Evolutionary conservation across 2,797 vertebrate species (phyloP).

Genomic region (Aselliscus stoliczkanus): DNA sequence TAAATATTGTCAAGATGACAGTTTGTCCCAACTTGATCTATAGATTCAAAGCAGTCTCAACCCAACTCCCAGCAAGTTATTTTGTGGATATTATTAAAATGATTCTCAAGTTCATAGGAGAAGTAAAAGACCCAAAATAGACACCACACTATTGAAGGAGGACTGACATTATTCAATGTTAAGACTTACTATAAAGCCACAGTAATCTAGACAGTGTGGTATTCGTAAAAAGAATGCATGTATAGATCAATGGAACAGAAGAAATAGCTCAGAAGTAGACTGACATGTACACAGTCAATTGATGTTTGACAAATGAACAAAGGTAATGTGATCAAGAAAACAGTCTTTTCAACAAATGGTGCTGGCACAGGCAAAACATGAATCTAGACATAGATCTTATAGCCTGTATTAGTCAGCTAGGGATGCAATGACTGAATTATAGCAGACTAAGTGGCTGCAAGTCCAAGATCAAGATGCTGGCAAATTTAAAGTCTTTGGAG

Average conservation of each 20-base stretch:
- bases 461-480: background rate
- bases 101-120: background rate
- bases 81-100: background rate
- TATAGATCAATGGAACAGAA: background rate
- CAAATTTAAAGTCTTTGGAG: background rate
- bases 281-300: background rate
- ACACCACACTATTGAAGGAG: background rate
- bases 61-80: background rate
- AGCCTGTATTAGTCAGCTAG: background rate
- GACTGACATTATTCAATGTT: background rate
- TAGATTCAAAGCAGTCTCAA: background rate
- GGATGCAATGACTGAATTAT: background rate
- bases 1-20: background rate
- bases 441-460: background rate
- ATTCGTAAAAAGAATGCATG: background rate
- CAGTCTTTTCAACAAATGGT: background rate
- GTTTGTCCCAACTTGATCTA: background rate
- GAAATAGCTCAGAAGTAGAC: background rate
- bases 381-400: background rate
- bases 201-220: background rate
- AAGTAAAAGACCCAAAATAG: background rate
- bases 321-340: background rate
- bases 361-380: background rate
- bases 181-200: background rate
- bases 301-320: background rate